Evolutionary conservation across 2,113 vertebrate species (phyloP).

Genomic region (Podilymbus podiceps): DNA sequence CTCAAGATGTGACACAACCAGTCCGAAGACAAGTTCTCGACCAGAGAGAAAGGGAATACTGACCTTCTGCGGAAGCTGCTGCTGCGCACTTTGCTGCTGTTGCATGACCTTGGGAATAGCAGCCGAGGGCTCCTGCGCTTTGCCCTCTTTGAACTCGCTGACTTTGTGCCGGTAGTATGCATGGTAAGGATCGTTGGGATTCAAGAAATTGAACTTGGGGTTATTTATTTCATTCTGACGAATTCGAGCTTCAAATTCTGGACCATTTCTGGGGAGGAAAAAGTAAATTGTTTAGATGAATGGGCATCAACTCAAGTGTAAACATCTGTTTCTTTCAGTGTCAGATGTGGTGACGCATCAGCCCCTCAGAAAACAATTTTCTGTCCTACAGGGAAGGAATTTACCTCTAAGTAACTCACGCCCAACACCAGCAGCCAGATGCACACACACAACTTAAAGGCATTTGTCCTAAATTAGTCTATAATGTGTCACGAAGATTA

Average conservation of each 20-base stretch:
- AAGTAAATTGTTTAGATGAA: background rate
- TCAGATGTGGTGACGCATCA: accelerated
- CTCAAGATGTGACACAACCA: background rate
- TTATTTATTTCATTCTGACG: conserved; percentile 99
- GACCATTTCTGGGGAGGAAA: conserved; percentile 84
- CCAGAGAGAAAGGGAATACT: background rate
- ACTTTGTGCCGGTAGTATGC: conserved; percentile 99
- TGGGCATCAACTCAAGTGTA: background rate
- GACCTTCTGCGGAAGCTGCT: conserved; percentile 94
- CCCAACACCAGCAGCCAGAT: accelerated
- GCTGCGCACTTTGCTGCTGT: conserved; percentile 84
- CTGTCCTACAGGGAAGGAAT: too few relatives aligned
- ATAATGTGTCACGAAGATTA: accelerated
- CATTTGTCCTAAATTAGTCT: background rate
- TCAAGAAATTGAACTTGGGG: conserved; percentile 97
- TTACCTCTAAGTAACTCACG: background rate
- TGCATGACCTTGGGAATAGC: conserved; percentile 99
- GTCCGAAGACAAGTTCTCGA: background rate
- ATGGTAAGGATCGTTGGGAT: conserved; percentile 97
- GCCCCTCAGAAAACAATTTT: background rate
- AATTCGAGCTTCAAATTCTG: conserved; percentile 98
- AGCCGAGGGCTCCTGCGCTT: conserved; percentile 93
- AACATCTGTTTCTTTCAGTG: background rate
- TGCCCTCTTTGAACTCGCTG: conserved; percentile 98
- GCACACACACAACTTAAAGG: background rate